phyloP scores from a whole-genome alignment of 2,888 invertebrate genomes.

The Amphipyra berbera region DNA sequence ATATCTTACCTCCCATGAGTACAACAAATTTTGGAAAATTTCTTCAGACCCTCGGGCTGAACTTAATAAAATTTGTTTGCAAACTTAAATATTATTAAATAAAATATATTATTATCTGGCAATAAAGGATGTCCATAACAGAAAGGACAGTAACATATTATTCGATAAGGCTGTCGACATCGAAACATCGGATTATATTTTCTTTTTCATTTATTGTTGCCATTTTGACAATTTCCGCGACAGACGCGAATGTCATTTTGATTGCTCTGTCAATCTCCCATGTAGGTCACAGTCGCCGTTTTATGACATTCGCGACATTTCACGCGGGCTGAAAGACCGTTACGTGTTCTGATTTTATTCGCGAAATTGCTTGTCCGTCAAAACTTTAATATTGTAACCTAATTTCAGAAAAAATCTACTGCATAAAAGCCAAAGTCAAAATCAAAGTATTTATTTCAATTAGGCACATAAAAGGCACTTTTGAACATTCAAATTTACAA shows the following conservation, averaged over 20 bases:
- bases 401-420: background rate
- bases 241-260: slow-evolving; percentile 27
- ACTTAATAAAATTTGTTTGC: slow-evolving; percentile 33
- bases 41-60: slow-evolving; percentile 8
- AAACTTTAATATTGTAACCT: background rate
- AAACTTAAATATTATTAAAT: slow-evolving; percentile 41
- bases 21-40: slow-evolving; percentile 40
- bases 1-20: slow-evolving; percentile 38
- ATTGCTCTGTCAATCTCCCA: slow-evolving; percentile 38
- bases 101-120: slow-evolving; percentile 25
- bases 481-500: too few relatives aligned
- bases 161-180: slow-evolving; percentile 11
- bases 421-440: too few relatives aligned
- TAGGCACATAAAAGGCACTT: too few relatives aligned
- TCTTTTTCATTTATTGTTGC: slow-evolving; percentile 24
- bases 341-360: slow-evolving; percentile 25
- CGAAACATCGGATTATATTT: slow-evolving; percentile 11
- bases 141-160: slow-evolving; percentile 1
- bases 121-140: slow-evolving; percentile 13
- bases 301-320: slow-evolving; percentile 28
- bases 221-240: slow-evolving; percentile 23
- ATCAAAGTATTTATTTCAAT: too few relatives aligned
- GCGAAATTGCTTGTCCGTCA: background rate
- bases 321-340: slow-evolving; percentile 6
- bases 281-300: slow-evolving; percentile 28